Percentiles rank a stretch among this genome's conserved stretches.
Evolutionary conservation across 2,113 vertebrate genomes (phyloP).

Genomic region (Todiramphus chloris): DNA sequence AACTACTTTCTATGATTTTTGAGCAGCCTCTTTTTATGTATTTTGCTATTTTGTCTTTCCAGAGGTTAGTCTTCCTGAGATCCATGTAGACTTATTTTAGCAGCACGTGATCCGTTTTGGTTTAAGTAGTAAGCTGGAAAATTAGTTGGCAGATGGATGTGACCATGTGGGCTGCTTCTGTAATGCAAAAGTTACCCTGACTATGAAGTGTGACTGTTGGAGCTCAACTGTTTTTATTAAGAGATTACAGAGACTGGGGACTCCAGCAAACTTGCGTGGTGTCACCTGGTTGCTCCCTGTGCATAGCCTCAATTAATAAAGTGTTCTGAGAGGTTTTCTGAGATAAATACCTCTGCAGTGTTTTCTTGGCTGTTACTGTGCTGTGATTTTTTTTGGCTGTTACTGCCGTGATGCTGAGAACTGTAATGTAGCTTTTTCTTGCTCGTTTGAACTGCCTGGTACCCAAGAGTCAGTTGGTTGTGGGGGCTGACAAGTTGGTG

Average conservation of each 20-base stretch:
- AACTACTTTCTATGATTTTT: background rate
- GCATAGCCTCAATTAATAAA: background rate
- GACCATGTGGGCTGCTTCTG: background rate
- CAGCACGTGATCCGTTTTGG: background rate
- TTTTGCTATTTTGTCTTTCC: background rate
- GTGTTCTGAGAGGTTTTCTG: background rate
- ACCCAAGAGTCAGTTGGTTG: background rate
- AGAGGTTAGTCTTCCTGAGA: background rate
- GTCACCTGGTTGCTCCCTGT: background rate
- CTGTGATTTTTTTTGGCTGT: too few relatives aligned
- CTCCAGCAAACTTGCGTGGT: background rate
- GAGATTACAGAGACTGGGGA: fast-evolving
- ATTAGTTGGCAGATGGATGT: background rate
- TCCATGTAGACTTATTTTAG: background rate
- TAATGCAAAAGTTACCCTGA: fast-evolving
- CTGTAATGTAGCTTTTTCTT: background rate
- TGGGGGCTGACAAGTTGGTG: too few relatives aligned
- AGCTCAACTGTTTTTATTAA: background rate
- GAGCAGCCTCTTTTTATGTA: too few relatives aligned
- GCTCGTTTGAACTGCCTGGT: background rate
- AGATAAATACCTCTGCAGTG: background rate
- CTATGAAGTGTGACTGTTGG: background rate
- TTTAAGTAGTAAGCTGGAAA: background rate
- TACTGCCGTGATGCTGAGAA: background rate
- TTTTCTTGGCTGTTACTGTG: too few relatives aligned